A percentile compares a stretch with the other conserved stretches of the same genome.
Conservation (phyloP, 1,140 invertebrate genomes). For the Diabrotica undecimpunctata region DNA sequence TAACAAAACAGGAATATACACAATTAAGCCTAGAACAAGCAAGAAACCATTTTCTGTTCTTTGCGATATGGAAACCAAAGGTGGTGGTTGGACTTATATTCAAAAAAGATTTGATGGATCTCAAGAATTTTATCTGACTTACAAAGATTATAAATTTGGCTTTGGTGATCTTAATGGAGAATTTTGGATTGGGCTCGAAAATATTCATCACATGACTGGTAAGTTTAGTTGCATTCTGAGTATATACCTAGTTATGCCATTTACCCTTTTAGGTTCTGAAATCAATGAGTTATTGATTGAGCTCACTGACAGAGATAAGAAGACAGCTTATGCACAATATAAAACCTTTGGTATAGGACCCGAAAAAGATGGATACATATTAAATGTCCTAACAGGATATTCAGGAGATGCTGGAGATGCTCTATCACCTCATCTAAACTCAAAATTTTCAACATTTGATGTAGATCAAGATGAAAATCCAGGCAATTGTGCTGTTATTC, state of each 20-base stretch:
- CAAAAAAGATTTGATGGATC: constrained; percentile 48
- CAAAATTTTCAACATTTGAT: constrained; percentile 61
- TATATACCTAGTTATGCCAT: neutral
- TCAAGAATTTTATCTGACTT: constrained; percentile 59
- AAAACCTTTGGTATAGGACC: constrained; percentile 60
- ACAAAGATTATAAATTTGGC: constrained; percentile 49
- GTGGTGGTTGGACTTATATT: no score
- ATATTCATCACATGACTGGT: constrained; percentile 45
- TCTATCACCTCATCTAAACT: constrained; percentile 66
- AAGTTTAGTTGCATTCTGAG: neutral
- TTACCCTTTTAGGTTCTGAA: constrained; percentile 7
- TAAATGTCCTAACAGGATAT: constrained; percentile 59
- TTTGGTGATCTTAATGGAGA: constrained; percentile 34
- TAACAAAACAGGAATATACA: constrained; percentile 45
- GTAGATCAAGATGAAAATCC: constrained; percentile 47
- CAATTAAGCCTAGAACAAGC: neutral
- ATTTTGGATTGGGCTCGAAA: constrained; percentile 51
- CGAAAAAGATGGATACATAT: constrained; percentile 60
- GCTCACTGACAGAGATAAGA: constrained; percentile 57
- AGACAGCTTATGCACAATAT: constrained; percentile 57
- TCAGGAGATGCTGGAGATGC: constrained; percentile 64
- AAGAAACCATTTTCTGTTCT: constrained; percentile 57
- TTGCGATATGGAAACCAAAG: constrained; percentile 25
- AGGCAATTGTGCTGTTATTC: neutral
- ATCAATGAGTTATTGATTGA: constrained; percentile 54